Conservation (phyloP, 64 coral and sea anemone genomes). For the Porites australiensis region DNA sequence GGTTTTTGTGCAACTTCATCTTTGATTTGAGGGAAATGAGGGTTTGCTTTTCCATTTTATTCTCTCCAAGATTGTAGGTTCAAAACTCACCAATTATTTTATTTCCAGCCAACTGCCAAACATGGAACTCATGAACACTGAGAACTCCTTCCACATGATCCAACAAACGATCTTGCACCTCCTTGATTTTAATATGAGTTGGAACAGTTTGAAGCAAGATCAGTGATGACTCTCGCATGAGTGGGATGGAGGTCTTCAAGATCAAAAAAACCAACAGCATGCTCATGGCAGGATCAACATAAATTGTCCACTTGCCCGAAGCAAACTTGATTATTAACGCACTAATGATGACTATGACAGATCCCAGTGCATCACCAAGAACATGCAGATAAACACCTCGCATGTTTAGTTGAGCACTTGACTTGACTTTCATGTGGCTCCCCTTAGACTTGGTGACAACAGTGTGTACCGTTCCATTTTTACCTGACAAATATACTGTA, state of each 20-base stretch:
- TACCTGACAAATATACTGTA: constrained; percentile 43
- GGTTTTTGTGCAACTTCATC: too few species aligned
- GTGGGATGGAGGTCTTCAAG: constrained; percentile 89
- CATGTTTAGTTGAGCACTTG: constrained; percentile 97
- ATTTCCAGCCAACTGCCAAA: constrained; percentile 98
- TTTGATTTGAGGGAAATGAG: too few species aligned
- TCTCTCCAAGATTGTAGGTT: background rate
- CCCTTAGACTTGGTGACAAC: constrained; percentile 8
- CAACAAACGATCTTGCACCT: constrained; percentile 89
- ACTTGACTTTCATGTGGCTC: constrained; percentile 32
- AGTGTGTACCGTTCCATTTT: constrained; percentile 28
- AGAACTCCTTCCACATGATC: constrained; percentile 92
- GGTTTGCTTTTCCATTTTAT: background rate
- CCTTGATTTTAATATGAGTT: constrained; percentile 96
- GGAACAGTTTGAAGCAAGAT: constrained; percentile 98
- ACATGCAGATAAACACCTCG: constrained; percentile 96
- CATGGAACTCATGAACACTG: constrained; percentile 97
- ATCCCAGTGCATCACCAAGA: constrained; percentile 95
- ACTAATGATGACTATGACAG: constrained; percentile 94
- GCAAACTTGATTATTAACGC: constrained; percentile 90
- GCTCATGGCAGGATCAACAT: constrained; percentile 97
- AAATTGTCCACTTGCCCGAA: constrained; percentile 86
- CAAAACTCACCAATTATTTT: constrained; percentile 92
- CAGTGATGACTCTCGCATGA: constrained; percentile 88
- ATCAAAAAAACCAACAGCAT: constrained; percentile 87